phyloP scores from a whole-genome alignment of 2,113 vertebrate species.

The Scomber scombrus region DNA sequence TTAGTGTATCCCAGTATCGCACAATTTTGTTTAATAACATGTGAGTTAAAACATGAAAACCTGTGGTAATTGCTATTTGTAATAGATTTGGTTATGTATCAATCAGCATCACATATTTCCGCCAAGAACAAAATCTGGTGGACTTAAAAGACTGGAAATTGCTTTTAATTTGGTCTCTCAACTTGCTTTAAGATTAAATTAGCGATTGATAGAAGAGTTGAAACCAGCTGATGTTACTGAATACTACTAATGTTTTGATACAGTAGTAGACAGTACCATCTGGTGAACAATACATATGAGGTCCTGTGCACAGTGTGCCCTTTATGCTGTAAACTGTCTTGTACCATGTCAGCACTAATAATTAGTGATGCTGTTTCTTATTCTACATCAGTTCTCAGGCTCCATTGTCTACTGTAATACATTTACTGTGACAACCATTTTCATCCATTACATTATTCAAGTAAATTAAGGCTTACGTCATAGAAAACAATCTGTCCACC shows the following conservation, averaged over 20 bases:
- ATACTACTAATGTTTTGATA: neutral
- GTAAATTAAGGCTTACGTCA: too few species aligned
- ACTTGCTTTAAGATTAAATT: constrained; percentile 13
- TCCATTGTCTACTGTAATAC: constrained; percentile 36
- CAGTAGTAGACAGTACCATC: neutral
- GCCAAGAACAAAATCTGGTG: neutral
- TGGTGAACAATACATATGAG: constrained; percentile 29
- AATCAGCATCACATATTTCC: neutral
- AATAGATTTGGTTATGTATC: constrained; percentile 3
- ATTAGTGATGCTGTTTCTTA: constrained; percentile 21
- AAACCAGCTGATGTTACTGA: constrained; percentile 1
- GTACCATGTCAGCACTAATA: constrained; percentile 45
- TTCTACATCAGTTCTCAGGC: constrained; percentile 29
- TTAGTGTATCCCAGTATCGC: constrained; percentile 19
- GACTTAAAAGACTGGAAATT: neutral
- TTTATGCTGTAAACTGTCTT: constrained; percentile 36
- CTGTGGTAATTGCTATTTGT: constrained; percentile 32
- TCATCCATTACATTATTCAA: constrained; percentile 14
- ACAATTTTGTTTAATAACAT: constrained; percentile 24
- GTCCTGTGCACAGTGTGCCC: constrained; percentile 16
- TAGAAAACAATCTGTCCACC: too few species aligned
- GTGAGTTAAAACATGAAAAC: constrained; percentile 12
- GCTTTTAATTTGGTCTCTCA: neutral
- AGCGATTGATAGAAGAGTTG: neutral
- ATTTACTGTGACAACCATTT: constrained; percentile 32